Conservation (phyloP, 1,140 invertebrate genomes). For the Saccostrea glomerata region DNA sequence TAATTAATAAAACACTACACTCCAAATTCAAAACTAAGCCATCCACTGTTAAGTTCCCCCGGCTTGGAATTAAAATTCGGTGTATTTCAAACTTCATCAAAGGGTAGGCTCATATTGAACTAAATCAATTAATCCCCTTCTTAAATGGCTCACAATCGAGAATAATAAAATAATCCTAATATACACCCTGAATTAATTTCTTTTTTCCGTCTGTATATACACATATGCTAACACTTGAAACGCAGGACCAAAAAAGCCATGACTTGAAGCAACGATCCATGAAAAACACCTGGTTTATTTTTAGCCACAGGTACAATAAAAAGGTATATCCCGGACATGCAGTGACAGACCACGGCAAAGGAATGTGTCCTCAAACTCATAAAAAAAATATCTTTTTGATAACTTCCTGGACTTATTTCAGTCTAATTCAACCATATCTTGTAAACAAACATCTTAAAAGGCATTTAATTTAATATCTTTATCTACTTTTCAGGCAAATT, state of each 20-base stretch:
- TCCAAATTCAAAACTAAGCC: slow-evolving; percentile 7
- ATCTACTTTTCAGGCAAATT: slow-evolving; percentile 8
- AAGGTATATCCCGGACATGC: slow-evolving; percentile 30
- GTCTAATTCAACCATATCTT: not conserved
- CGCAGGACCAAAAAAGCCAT: not conserved
- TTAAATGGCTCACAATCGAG: not conserved
- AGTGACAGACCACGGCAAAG: slow-evolving; percentile 13
- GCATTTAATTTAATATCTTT: not conserved
- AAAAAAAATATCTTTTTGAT: not conserved
- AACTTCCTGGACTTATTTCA: not conserved
- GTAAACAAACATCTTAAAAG: not conserved
- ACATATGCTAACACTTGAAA: slow-evolving; percentile 31
- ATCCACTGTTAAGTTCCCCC: not conserved
- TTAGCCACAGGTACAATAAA: slow-evolving; percentile 38
- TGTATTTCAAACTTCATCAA: slow-evolving; percentile 25
- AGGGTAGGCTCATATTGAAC: not conserved
- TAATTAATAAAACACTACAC: slow-evolving; percentile 7
- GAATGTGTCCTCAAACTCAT: not conserved
- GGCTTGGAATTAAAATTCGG: slow-evolving; percentile 5
- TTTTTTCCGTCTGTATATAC: slow-evolving; percentile 3
- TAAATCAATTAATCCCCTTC: slow-evolving; percentile 8
- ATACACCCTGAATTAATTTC: not conserved
- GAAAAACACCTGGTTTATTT: slow-evolving; percentile 34
- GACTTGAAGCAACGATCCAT: slow-evolving; percentile 26
- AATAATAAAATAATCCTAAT: slow-evolving; percentile 28